Base-by-base conservation (phyloP, 2,888 invertebrate species). In the Galerucella calmariensis region DNA sequence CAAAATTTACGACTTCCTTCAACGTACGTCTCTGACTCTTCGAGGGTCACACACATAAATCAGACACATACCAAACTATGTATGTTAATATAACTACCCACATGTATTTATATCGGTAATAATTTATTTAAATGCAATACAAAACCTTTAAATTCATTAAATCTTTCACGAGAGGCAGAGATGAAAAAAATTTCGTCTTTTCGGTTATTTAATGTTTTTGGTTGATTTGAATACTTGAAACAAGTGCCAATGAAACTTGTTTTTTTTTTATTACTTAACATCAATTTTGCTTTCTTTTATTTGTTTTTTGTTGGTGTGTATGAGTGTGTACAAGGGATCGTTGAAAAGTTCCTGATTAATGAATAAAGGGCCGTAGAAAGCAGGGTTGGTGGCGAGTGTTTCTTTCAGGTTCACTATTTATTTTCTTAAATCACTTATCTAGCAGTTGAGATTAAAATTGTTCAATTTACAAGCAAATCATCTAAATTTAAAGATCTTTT, bases 31-130 rank as follows among this genome's bases (percentile, higher is more conserved):
- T 1, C 56, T 56, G 56, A 20, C 9, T 9, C 10, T 11, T 56
- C 9, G 10, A 56, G 20, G 56, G 16, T 56, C 20, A 56, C 1
- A 56, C 20, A 1, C 56, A 56, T 56, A 56, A 56, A 56, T 56
- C 56, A 56, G 56, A 11, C 16, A 56, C 56, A 8, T 48, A 48
- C 48, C 48, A 2, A 56, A 9, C 11, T 56, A 56, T n/a, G n/a
- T 56, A 10, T 56, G 56, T 56, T 56, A 56, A 20, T 56, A 10
- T 56, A 56, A 56, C 56, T 16, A 20, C 56, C 56, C 16, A 56
- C 56, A 20, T 56, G 20, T 20, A 56, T n/a, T 20, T 20, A 56
- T 53, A n/a, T 6, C 8, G 35, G 35, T 41, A 41, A 41, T 41
- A 8, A 56, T 20, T 20, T 56, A 6, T 16, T 16, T 10, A 20